Evolutionary conservation across 1,140 invertebrate species (phyloP), one percentile per base, ranked within the genome.

Genomic region (Nephila pilipes): DNA sequence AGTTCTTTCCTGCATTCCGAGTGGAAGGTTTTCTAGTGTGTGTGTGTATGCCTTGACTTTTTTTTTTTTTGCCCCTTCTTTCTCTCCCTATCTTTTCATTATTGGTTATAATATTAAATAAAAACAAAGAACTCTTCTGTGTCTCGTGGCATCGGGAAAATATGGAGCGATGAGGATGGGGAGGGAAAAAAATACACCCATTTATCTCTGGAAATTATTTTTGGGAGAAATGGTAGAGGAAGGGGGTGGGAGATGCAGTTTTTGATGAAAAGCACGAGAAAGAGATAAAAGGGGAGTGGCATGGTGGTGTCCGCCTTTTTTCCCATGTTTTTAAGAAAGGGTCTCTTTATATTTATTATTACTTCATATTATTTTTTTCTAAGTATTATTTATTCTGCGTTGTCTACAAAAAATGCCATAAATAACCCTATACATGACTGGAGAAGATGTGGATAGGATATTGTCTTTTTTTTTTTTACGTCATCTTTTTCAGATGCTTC

Each of bases 81-180:
- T 29, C 5, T 29, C 14, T 18, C 0, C 29, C 3, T 2, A 1
- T 36, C n/a, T 25, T 3, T 55, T 46, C 81, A 25, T 83, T 83
- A 83, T 83, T 83, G 81, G 81, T 55, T 83, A 57, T 83, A 46
- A 83, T 83, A 83, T 83, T 57, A 83, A 83, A 55, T 46, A 83
- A 83, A 83, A 83, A 83, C 54, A 57, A 83, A 83, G 18, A 14
- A 83, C 29, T 16, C 32, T 75, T 32, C 58, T 60, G 1, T 20
- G 18, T 75, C n/a, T 69, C 65, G 29, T 36, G 29, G 69, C 25
- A 83, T n/a, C 38, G 80, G 18, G 38, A 25, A 54, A 83, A 60
- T 60, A 60, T 20, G 58, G 58, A 18, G 18, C 58, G 16, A 60
- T 20, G 18, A 46, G 46, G 46, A 65, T 20, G 10, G 1, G 10